Percentiles rank a stretch among this genome's conserved stretches.
Conservation (phyloP, 1,140 invertebrate genomes). For the Phortica variegata region DNA sequence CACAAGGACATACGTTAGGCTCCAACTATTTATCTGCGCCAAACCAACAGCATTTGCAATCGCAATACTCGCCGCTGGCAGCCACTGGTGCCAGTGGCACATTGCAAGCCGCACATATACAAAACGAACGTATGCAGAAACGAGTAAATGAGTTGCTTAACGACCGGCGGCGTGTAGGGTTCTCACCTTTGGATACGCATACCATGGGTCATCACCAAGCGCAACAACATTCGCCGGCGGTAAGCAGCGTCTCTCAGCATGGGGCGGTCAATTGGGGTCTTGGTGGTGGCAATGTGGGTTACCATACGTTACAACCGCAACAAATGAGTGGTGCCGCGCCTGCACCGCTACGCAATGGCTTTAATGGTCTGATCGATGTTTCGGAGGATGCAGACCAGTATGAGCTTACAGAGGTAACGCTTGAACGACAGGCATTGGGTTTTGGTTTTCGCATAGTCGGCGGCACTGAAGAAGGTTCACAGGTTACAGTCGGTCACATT, state of each 20-base stretch:
- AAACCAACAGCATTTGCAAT: constrained; percentile 4
- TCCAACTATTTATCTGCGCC: too few relatives aligned
- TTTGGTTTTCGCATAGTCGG: constrained; percentile 98
- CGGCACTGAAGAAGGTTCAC: constrained; percentile 96
- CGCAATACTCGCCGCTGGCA: constrained; percentile 39
- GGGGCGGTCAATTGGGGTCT: neutral
- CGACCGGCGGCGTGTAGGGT: constrained; percentile 45
- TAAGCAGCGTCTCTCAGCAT: constrained; percentile 8
- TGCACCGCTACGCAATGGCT: constrained; percentile 25
- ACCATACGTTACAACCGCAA: constrained; percentile 7
- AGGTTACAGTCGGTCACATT: constrained; percentile 93
- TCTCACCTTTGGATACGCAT: constrained; percentile 43
- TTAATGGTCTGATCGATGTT: constrained; percentile 42
- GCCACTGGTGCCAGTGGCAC: neutral
- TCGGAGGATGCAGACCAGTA: constrained; percentile 61
- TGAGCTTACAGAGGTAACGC: constrained; percentile 74
- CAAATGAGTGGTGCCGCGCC: neutral
- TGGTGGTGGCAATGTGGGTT: constrained; percentile 21
- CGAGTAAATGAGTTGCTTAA: constrained; percentile 49
- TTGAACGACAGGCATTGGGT: constrained; percentile 80
- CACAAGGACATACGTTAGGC: too few relatives aligned
- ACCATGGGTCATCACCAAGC: constrained; percentile 15
- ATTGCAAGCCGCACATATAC: constrained; percentile 44
- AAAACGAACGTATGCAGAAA: constrained; percentile 51
- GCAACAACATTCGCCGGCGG: constrained; percentile 33